Conservation (phyloP, 2,113 vertebrate genomes). For the Lophochroa leadbeateri region DNA sequence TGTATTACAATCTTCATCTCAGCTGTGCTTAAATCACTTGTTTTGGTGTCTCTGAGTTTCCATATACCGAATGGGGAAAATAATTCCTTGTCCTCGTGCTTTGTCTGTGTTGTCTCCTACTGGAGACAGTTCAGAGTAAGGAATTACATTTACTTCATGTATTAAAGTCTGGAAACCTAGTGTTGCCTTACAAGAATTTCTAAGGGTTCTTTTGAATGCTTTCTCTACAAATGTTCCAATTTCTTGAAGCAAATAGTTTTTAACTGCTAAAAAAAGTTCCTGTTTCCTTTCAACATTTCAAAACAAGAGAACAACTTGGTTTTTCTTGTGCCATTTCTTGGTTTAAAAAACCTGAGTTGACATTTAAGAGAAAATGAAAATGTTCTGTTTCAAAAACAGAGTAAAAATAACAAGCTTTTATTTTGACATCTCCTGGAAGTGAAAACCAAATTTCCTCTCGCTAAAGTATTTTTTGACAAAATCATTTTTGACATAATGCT, state of each 20-base stretch:
- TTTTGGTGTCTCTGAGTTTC: background rate
- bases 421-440: slow-evolving; percentile 22
- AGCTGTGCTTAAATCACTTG: background rate
- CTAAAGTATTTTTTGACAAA: background rate
- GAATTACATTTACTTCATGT: background rate
- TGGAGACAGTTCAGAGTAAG: background rate
- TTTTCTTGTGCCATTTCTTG: background rate
- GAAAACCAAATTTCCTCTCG: slow-evolving; percentile 17
- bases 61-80: background rate
- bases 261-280: slow-evolving; percentile 7
- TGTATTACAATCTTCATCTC: background rate
- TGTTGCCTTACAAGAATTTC: background rate
- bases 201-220: background rate
- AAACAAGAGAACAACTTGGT: slow-evolving; percentile 11
- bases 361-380: slow-evolving; percentile 26
- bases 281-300: slow-evolving; percentile 44
- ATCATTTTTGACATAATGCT: background rate
- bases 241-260: slow-evolving; percentile 18
- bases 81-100: background rate
- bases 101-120: background rate
- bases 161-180: background rate
- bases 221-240: background rate
- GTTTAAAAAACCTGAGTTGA: background rate
- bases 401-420: slow-evolving; percentile 27
- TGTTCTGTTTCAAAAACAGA: slow-evolving; percentile 21